Conservation (phyloP, 2,797 vertebrate species). For the Cirrhinus molitorella region DNA sequence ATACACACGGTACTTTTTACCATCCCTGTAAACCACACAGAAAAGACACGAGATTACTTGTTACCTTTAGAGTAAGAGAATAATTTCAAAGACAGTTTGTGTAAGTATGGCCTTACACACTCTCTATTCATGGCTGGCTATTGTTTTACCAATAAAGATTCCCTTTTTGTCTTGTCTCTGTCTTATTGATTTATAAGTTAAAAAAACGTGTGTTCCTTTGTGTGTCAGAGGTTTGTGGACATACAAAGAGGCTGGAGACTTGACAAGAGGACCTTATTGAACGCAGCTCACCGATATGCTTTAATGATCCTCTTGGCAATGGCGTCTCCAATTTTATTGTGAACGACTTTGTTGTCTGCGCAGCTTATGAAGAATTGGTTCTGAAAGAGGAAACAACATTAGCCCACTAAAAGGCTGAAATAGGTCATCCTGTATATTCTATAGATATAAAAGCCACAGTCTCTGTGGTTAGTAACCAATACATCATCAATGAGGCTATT, state of each 20-base stretch:
- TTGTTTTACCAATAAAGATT: neutral
- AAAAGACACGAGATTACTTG: neutral
- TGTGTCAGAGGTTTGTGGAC: neutral
- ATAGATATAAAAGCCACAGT: neutral
- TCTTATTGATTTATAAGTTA: conserved; percentile 1
- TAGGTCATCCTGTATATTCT: neutral
- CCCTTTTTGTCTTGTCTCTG: neutral
- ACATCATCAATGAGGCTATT: neutral
- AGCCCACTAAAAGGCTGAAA: neutral
- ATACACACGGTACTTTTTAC: conserved; percentile 87
- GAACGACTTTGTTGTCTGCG: conserved; percentile 89
- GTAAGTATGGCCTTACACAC: neutral
- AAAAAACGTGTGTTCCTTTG: neutral
- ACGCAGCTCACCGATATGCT: conserved; percentile 85
- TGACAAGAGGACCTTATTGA: neutral
- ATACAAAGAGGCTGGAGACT: neutral
- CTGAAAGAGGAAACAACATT: conserved; percentile 68
- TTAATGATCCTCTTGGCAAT: conserved; percentile 91
- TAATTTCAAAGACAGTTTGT: neutral
- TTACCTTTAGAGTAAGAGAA: neutral
- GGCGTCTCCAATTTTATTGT: conserved; percentile 92
- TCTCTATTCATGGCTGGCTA: neutral
- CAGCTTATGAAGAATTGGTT: conserved; percentile 99
- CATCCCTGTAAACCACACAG: conserved; percentile 77
- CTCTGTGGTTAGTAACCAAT: neutral